Conservation (phyloP, 64 coral and sea anemone genomes). For the Pocillopora verrucosa region DNA sequence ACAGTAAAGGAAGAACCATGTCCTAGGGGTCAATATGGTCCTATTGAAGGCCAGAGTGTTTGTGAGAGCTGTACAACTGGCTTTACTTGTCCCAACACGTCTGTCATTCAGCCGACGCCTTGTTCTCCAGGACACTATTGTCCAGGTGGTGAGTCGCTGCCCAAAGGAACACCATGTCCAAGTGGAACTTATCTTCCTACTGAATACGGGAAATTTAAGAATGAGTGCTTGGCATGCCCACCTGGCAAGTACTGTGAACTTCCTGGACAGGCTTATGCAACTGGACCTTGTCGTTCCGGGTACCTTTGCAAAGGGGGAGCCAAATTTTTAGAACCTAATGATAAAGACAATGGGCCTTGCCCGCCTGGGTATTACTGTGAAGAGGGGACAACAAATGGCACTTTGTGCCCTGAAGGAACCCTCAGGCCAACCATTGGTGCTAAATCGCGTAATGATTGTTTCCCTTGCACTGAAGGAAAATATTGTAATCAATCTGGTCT, state of each 20-base stretch:
- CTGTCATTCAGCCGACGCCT: conserved; percentile 51
- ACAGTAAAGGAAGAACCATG: conserved; percentile 72
- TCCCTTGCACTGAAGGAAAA: conserved; percentile 77
- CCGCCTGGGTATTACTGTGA: conserved; percentile 84
- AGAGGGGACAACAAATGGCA: conserved; percentile 80
- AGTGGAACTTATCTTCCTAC: conserved; percentile 77
- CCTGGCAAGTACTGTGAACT: conserved; percentile 80
- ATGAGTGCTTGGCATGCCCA: conserved; percentile 81
- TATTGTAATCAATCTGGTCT: conserved; percentile 86
- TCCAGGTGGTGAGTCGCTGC: conserved; percentile 31
- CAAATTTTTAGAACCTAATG: conserved; percentile 64
- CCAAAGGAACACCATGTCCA: conserved; percentile 73
- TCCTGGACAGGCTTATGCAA: conserved; percentile 55
- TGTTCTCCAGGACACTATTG: conserved; percentile 94
- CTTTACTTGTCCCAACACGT: conserved; percentile 85
- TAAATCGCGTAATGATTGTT: conserved; percentile 60
- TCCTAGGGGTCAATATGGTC: conserved; percentile 68
- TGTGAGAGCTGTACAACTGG: conserved; percentile 70
- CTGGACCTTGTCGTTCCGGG: conserved; percentile 76
- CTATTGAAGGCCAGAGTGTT: conserved; percentile 28
- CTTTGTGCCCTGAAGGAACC: conserved; percentile 81
- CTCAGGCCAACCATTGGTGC: conserved; percentile 70
- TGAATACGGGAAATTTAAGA: conserved; percentile 46
- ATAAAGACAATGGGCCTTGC: conserved; percentile 65
- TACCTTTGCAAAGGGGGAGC: conserved; percentile 85